Evolutionary conservation across 2,113 vertebrate genomes (phyloP).

Genomic region (Tautogolabrus adspersus): DNA sequence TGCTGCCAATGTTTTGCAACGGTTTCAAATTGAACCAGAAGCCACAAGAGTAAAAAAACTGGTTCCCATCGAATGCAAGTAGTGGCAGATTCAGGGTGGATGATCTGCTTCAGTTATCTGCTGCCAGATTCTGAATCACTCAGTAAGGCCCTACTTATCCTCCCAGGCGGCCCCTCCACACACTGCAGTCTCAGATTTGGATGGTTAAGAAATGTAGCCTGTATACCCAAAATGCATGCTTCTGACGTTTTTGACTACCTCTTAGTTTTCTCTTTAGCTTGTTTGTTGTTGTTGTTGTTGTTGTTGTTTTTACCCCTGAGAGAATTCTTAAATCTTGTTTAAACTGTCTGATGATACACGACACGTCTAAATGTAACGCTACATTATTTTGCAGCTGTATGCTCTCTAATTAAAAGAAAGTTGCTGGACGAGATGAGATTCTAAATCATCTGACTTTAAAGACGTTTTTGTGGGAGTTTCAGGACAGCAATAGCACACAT

Average conservation of each 20-base stretch:
- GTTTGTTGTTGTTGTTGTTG: too few relatives aligned
- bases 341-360: not conserved
- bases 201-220: constrained; percentile 1
- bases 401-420: not conserved
- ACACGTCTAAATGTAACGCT: not conserved
- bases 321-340: not conserved
- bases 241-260: constrained; percentile 11
- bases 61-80: constrained; percentile 13
- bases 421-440: not conserved
- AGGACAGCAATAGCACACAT: not conserved
- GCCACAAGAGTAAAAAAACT: not conserved
- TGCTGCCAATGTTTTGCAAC: constrained; percentile 13
- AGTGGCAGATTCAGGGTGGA: constrained; percentile 12
- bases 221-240: constrained; percentile 2
- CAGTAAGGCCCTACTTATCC: constrained; percentile 12
- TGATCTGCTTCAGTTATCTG: constrained; percentile 6
- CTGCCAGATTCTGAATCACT: constrained; percentile 17
- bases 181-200: constrained; percentile 11
- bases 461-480: not conserved
- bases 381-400: not conserved
- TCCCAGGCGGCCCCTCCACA: constrained; percentile 13
- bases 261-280: not conserved
- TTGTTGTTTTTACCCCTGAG: not conserved
- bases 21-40: constrained; percentile 9
- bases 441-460: too few relatives aligned